Evolutionary conservation across 2,797 vertebrate genomes (phyloP).

Genomic region (Diplodus puntazzo): DNA sequence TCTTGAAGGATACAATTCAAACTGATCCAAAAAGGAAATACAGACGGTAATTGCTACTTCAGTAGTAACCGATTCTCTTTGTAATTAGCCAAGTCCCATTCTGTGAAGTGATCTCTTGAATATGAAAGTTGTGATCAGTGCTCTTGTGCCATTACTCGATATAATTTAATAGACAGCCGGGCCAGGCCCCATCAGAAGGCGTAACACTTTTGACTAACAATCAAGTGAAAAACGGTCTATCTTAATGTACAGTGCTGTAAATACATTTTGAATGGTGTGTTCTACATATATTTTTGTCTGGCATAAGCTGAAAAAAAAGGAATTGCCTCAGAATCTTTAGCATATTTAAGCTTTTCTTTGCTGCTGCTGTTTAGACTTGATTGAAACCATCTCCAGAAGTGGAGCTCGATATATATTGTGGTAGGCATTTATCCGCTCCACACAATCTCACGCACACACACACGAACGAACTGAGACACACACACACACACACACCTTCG

Average conservation of each 20-base stretch:
- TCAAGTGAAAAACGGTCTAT: constrained; percentile 78
- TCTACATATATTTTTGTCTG: constrained; percentile 85
- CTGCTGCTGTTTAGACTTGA: constrained; percentile 83
- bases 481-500: constrained; percentile 57
- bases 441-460: constrained; percentile 53
- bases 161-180: constrained; percentile 74
- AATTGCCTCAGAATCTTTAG: constrained; percentile 82
- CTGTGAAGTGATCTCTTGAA: constrained; percentile 85
- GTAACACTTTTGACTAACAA: constrained; percentile 75
- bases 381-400: constrained; percentile 71
- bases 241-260: constrained; percentile 89
- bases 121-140: constrained; percentile 84
- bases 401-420: constrained; percentile 68
- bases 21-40: constrained; percentile 66
- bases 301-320: constrained; percentile 76
- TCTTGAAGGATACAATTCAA: constrained; percentile 62
- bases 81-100: constrained; percentile 82
- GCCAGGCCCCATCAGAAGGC: constrained; percentile 71
- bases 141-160: constrained; percentile 86
- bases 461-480: constrained; percentile 1
- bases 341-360: constrained; percentile 83
- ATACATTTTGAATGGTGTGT: constrained; percentile 88
- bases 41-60: constrained; percentile 70
- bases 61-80: constrained; percentile 74
- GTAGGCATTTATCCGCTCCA: constrained; percentile 74